Percentiles rank a stretch among this genome's conserved stretches.
These are phyloP conservation scores for Phalanger gymnotis DNA, from an alignment of 2,797 vertebrate species.

Conservation along the genomic window DNA sequence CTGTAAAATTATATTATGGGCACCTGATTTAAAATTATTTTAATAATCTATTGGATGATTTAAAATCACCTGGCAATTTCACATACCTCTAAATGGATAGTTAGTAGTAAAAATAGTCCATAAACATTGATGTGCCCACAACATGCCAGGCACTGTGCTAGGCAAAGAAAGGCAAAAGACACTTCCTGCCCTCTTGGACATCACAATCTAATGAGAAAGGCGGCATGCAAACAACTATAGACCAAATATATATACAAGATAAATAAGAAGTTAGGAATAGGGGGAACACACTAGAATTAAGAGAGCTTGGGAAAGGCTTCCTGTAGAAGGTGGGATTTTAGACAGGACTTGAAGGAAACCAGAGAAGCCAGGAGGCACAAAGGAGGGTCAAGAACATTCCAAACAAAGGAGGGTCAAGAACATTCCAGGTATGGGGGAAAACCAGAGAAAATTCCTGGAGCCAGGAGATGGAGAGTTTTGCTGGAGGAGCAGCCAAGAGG, in stretches of 20 bases:
- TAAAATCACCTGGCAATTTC: not conserved
- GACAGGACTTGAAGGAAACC: not conserved
- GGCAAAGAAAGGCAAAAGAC: not conserved
- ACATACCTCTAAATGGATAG: not conserved
- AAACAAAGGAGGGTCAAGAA: not conserved
- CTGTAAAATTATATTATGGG: not conserved
- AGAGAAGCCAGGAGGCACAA: not conserved
- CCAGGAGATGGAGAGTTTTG: not conserved
- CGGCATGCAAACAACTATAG: not conserved
- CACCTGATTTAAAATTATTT: not conserved
- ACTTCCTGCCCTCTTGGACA: not conserved
- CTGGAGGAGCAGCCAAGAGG: not conserved
- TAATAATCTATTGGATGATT: not conserved
- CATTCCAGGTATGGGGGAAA: not conserved
- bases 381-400: not conserved
- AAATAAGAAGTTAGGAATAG: not conserved
- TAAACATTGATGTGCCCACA: not conserved
- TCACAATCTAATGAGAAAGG: not conserved
- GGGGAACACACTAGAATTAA: not conserved
- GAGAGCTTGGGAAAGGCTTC: not conserved
- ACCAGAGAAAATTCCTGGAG: not conserved
- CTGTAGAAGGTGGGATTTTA: not conserved
- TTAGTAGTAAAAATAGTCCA: not conserved
- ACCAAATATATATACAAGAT: not conserved
- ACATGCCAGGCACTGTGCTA: not conserved